Conservation (phyloP, 2,113 vertebrate genomes). For the Coregonus clupeaformis region DNA sequence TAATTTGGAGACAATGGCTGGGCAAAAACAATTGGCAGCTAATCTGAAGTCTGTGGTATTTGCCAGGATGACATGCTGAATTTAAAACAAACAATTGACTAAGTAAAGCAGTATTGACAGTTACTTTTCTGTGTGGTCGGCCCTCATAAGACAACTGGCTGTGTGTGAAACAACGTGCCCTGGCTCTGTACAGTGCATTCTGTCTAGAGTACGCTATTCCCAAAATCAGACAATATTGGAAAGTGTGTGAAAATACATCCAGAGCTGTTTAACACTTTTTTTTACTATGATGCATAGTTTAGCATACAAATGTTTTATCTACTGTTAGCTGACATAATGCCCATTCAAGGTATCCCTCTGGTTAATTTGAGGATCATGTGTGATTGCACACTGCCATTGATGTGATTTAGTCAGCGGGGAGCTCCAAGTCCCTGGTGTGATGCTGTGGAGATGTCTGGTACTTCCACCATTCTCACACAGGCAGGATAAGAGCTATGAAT, state of each 20-base stretch:
- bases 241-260: background rate
- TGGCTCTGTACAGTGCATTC: background rate
- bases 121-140: background rate
- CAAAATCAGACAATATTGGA: background rate
- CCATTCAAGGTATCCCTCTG: background rate
- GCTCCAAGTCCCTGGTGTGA: slow-evolving; percentile 20
- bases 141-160: background rate
- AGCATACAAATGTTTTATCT: background rate
- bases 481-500: background rate
- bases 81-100: slow-evolving; percentile 11
- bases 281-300: background rate
- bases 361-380: slow-evolving; percentile 26
- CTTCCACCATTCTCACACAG: slow-evolving; percentile 20
- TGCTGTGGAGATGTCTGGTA: slow-evolving; percentile 20
- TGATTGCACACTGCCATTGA: slow-evolving; percentile 19
- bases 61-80: background rate
- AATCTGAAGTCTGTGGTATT: background rate
- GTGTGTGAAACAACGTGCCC: background rate
- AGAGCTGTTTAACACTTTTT: background rate
- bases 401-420: slow-evolving; percentile 8
- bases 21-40: background rate
- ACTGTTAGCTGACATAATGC: background rate
- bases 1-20: background rate
- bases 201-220: background rate
- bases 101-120: slow-evolving; percentile 3